phyloP scores from a whole-genome alignment of 2,888 invertebrate genomes.

The Ectemnius cavifrons region DNA sequence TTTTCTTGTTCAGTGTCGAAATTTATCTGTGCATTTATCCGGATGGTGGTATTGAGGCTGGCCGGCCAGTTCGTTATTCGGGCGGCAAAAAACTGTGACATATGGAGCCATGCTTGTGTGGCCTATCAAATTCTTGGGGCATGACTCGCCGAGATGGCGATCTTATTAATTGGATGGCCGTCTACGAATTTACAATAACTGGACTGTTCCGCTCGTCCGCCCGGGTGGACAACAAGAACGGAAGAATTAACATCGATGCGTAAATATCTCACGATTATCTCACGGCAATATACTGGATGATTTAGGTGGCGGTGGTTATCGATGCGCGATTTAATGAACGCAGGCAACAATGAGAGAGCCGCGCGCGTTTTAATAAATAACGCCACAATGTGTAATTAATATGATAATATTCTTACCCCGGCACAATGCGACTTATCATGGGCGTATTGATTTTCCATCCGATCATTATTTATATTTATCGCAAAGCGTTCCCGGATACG shows the following conservation, averaged over 20 bases:
- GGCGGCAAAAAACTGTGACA: conserved; percentile 37
- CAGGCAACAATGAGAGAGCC: conserved; percentile 49
- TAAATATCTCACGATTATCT: conserved; percentile 49
- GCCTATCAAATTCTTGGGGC: conserved; percentile 48
- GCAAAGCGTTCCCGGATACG: not conserved
- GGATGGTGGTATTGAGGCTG: conserved; percentile 16
- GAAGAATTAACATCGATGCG: conserved; percentile 31
- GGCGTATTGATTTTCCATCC: conserved; percentile 46
- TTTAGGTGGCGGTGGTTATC: conserved; percentile 43
- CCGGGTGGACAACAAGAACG: conserved; percentile 8
- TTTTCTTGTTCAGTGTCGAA: conserved; percentile 58
- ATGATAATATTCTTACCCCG: conserved; percentile 48
- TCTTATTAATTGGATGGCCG: conserved; percentile 37
- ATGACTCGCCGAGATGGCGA: conserved; percentile 30
- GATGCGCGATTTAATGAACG: conserved; percentile 49
- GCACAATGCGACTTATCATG: conserved; percentile 38
- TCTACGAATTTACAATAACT: conserved; percentile 2
- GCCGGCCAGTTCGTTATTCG: conserved; percentile 44
- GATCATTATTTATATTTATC: conserved; percentile 31
- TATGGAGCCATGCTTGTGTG: conserved; percentile 33
- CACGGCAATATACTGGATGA: conserved; percentile 26
- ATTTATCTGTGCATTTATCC: conserved; percentile 58
- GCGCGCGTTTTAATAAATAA: conserved; percentile 41
- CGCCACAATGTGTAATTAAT: conserved; percentile 52
- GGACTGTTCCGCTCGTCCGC: not conserved